Conservation (phyloP, 2,113 vertebrate species). For the Hystrix brachyura region DNA sequence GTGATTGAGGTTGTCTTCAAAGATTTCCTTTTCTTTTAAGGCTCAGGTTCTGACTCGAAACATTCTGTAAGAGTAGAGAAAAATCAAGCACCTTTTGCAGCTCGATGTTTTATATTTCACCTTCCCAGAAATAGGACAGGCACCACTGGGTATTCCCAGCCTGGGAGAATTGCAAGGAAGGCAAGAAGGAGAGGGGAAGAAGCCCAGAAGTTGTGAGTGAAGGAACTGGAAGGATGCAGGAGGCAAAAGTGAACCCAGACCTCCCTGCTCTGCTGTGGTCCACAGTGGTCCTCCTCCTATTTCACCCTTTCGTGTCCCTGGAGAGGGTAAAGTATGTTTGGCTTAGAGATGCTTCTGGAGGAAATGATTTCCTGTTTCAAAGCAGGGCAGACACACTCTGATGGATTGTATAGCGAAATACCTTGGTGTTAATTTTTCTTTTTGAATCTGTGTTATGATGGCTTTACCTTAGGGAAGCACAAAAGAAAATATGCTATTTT, state of each 20-base stretch:
- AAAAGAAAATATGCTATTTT: neutral
- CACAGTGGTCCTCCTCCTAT: neutral
- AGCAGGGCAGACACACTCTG: neutral
- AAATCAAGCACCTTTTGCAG: constrained; percentile 32
- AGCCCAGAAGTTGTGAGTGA: neutral
- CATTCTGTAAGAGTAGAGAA: constrained; percentile 50
- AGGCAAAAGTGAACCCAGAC: neutral
- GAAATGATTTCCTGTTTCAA: constrained; percentile 52
- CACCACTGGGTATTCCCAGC: neutral
- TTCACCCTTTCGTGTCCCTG: neutral
- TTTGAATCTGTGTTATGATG: neutral
- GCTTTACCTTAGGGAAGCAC: neutral
- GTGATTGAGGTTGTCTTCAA: constrained; percentile 45
- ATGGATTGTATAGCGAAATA: neutral
- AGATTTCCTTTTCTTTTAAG: constrained; percentile 41
- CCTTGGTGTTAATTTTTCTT: constrained; percentile 39
- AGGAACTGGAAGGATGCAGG: neutral
- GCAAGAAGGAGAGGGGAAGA: neutral
- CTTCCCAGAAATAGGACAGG: constrained; percentile 62
- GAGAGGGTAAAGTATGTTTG: neutral
- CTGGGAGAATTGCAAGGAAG: constrained; percentile 43
- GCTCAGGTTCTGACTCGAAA: constrained; percentile 62
- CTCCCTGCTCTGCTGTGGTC: neutral
- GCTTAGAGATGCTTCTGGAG: neutral
- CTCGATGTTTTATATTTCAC: constrained; percentile 25